Base-by-base conservation (phyloP, 2,113 vertebrate species). In the Bufo gargarizans region DNA sequence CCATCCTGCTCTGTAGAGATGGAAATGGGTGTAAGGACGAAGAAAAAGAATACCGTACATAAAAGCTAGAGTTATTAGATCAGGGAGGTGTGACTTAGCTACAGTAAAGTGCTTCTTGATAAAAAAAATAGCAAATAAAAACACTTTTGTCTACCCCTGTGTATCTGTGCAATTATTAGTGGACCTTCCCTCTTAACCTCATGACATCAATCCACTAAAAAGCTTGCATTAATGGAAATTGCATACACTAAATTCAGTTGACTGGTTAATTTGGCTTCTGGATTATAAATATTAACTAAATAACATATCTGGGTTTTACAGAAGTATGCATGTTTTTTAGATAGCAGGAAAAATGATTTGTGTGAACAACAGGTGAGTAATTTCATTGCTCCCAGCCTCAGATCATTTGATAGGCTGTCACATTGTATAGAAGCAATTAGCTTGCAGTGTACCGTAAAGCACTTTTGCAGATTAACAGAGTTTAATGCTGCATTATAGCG, bases 401-500 rank as follows among this genome's bases (percentile, higher is more conserved):
- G 58, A 71, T 87, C 86, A 77, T 90, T 80, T 55, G 84, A 89
- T 16, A 88, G 80, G 90, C 82, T 90, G 61, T 90, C 59, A 89
- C 88, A 61, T 33, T 77, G 0, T 43, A 72, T 72, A 84, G 89
- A 90, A 88, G 47, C 53, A 88, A 65, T 82, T 89, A 89, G 87
- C 22, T 90, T 90, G 89, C 76, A 85, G 69, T 85, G 85, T 84
- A 59, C 86, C 89, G 63, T 85, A 87, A 92, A 92, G 90, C 89
- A 89, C 88, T 90, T 90, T 91, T 90, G 86, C 90, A 91, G 90
- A 85, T 90, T 91, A 90, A 79, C 79, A 89, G 91, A 92, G 89
- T 90, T 88, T 69, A 90, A 88, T 85, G 86, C 50, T 91, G 82
- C 50, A 90, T 77, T 88, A 89, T 86, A 77, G 87, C 80, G 82